These are phyloP conservation scores for Caprella mutica DNA, from an alignment of 2,888 invertebrate species.

Conservation along the genomic window DNA sequence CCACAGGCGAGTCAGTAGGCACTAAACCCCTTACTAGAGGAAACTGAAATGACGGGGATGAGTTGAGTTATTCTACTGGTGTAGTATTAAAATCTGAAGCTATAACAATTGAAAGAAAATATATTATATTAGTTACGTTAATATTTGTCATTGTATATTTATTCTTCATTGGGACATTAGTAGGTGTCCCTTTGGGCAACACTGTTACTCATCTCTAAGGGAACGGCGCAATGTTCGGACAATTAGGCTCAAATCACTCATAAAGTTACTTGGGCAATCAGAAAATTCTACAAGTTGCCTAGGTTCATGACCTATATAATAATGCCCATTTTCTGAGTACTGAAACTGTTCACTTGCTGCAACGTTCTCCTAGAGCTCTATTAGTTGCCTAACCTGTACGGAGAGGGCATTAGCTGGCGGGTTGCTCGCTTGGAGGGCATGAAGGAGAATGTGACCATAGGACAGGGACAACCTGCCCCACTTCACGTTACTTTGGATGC, in stretches of 20 bases:
- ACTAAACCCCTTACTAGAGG: constrained; percentile 6
- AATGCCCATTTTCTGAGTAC: too few relatives aligned
- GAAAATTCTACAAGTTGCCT: too few relatives aligned
- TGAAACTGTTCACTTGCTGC: too few relatives aligned
- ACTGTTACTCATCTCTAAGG: too few relatives aligned
- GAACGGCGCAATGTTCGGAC: too few relatives aligned
- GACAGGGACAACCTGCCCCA: constrained; percentile 10
- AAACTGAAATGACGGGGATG: background rate
- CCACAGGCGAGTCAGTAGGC: constrained; percentile 9
- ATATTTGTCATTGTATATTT: background rate
- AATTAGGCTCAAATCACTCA: too few relatives aligned
- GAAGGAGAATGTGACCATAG: constrained; percentile 13
- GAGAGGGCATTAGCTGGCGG: constrained; percentile 9
- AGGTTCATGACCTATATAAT: too few relatives aligned
- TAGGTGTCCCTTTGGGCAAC: too few relatives aligned
- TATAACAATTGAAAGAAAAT: background rate
- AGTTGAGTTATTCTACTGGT: background rate
- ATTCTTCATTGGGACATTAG: too few relatives aligned
- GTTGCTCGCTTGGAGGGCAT: constrained; percentile 8
- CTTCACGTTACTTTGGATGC: background rate
- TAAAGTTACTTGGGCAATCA: too few relatives aligned
- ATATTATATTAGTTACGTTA: background rate
- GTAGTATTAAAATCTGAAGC: background rate
- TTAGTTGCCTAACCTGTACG: constrained; percentile 10
- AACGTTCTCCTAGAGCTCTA: too few relatives aligned